phyloP scores from a whole-genome alignment of 2,113 vertebrate species.

The Laticauda colubrina region DNA sequence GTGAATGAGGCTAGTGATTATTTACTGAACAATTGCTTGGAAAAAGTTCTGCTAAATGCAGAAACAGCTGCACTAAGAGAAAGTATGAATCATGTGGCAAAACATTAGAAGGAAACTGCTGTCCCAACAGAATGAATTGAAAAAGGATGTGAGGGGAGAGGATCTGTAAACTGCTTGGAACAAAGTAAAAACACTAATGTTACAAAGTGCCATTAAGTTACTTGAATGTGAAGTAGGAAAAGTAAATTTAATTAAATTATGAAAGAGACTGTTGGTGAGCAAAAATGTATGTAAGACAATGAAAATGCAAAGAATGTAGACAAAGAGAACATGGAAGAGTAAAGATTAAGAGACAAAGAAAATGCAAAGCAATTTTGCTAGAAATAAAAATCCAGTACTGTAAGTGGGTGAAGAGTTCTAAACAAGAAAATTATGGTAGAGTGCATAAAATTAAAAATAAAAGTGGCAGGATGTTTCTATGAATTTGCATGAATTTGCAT shows the following conservation, averaged over 20 bases:
- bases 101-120: not conserved
- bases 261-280: not conserved
- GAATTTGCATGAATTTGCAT: not conserved
- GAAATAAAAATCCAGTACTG: not conserved
- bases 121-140: not conserved
- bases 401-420: not conserved
- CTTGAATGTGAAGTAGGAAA: not conserved
- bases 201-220: not conserved
- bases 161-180: not conserved
- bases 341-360: not conserved
- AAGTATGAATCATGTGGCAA: not conserved
- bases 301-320: not conserved
- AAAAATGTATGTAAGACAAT: not conserved
- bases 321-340: not conserved
- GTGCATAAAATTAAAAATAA: not conserved
- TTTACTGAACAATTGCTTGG: not conserved
- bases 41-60: not conserved
- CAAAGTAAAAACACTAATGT: not conserved
- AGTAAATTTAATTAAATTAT: not conserved
- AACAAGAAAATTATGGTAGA: not conserved
- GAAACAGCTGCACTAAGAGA: not conserved
- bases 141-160: not conserved
- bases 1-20: not conserved
- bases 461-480: not conserved
- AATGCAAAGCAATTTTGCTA: not conserved